Evolutionary conservation across 2,113 vertebrate genomes (phyloP).

Genomic region (Bothrops jararaca): DNA sequence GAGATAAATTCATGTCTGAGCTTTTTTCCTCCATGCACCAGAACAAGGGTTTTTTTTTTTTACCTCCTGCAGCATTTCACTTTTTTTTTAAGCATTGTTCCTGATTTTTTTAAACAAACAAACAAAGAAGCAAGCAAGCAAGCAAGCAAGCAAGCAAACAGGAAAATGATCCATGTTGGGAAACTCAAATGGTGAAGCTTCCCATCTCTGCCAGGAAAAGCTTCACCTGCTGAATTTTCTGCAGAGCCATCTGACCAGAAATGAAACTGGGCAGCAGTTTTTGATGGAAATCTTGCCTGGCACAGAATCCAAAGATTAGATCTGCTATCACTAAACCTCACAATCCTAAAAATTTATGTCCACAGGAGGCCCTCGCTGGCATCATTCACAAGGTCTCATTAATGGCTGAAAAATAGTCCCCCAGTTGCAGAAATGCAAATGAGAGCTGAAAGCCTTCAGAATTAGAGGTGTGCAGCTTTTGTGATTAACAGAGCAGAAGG

Average conservation of each 20-base stretch:
- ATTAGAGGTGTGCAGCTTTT: background rate
- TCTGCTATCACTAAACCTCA: background rate
- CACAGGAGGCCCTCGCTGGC: background rate
- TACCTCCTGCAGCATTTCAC: too few relatives aligned
- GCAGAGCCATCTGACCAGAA: background rate
- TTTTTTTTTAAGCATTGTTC: background rate
- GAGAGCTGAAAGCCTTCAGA: background rate
- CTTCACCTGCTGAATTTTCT: background rate
- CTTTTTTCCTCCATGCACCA: too few relatives aligned
- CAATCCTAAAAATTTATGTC: background rate
- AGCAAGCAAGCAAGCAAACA: background rate
- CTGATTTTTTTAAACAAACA: background rate
- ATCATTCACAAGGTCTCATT: background rate
- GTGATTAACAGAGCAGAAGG: background rate
- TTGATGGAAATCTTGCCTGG: background rate
- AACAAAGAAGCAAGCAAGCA: background rate
- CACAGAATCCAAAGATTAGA: background rate
- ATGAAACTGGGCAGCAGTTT: background rate
- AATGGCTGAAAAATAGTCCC: background rate
- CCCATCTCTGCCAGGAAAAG: background rate
- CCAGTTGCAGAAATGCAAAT: background rate
- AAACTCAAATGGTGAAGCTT: background rate
- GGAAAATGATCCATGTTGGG: background rate
- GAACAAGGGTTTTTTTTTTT: background rate
- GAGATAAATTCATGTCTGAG: background rate